Evolutionary conservation across 37 sponge, comb jelly and placozoan species (phyloP), one percentile per base, ranked within the genome.

Genomic region (Aplysina aerophoba): DNA sequence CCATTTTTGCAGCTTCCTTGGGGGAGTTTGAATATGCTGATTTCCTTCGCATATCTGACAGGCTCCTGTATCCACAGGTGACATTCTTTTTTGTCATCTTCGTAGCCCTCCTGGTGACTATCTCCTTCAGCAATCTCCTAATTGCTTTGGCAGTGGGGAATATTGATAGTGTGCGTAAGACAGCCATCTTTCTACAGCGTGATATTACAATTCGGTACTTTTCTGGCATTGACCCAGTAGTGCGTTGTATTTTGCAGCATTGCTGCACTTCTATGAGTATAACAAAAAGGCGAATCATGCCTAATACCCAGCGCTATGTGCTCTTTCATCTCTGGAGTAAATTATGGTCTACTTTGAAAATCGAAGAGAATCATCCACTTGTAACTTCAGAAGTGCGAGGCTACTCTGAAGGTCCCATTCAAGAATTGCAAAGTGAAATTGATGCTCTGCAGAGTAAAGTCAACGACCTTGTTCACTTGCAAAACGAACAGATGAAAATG

Each of bases 81-180:
- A 86, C 89, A 11, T 94, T 87, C 59, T 20, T 94, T 0, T 90
- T 96, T 60, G 71, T 96, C 0, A 71, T 88, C 31, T 34, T 89
- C 0, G 34, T 90, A 40, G 92, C 89, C 15, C 82, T 92, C 40
- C 31, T 97, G 14, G 56, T 97, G 82, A 82, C 89, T 0, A 88
- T 97, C 60, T 84, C 90, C 4, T 50, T 97, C 27, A 89, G 86
- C 84, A 97, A 97, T 65, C 73, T 97, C 59, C 93, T 97, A 21
- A 91, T 97, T 75, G 97, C 93, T 87, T 62, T 97, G 28, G 96
- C 97, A 57, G 96, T 97, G 55, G 97, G 94, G 5, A 93, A 95
- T 62, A 97, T 95, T 67, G 95, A 88, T 1, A 38, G 66, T 15
- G 94, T 93, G 66, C 83, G 87, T 56, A 57, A 56, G 56, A 88